Conservation (phyloP, 92 coral and sea anemone genomes). For the Bergia puertoricense region DNA sequence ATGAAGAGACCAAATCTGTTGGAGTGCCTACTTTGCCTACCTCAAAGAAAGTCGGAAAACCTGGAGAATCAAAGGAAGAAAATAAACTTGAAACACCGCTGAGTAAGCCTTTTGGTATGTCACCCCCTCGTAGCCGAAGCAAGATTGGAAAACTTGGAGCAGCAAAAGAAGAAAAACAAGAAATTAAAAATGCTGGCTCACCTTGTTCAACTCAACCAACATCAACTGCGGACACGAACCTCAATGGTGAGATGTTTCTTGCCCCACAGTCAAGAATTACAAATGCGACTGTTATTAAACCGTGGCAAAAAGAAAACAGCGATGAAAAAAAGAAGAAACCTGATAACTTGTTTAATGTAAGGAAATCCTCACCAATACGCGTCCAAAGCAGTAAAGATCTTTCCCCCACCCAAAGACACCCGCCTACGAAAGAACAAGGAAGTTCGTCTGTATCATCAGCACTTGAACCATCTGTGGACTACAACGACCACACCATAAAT, state of each 20-base stretch:
- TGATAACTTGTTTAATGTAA: conserved; percentile 27
- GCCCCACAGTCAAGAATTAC: conserved; percentile 43
- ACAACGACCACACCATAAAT: conserved; percentile 20
- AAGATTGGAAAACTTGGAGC: conserved; percentile 33
- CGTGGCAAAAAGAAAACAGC: conserved; percentile 29
- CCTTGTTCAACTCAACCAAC: neutral
- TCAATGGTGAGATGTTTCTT: conserved; percentile 23
- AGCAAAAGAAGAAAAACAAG: conserved; percentile 2
- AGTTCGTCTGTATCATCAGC: neutral
- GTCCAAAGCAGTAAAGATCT: conserved; percentile 38
- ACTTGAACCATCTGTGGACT: conserved; percentile 12
- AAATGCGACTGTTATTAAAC: conserved; percentile 35
- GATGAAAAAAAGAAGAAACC: neutral
- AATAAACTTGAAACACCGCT: conserved; percentile 3
- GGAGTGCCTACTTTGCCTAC: neutral
- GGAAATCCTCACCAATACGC: conserved; percentile 23
- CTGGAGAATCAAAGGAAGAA: conserved; percentile 19
- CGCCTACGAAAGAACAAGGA: conserved; percentile 4
- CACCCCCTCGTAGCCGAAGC: conserved; percentile 38
- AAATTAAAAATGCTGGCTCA: neutral
- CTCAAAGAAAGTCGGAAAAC: conserved; percentile 5
- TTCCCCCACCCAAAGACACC: conserved; percentile 30
- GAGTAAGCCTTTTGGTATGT: conserved; percentile 40
- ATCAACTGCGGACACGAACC: neutral
- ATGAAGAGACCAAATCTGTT: neutral